These are phyloP conservation scores for Aquatica leii DNA, from an alignment of 2,888 invertebrate species.

Conservation along the genomic window DNA sequence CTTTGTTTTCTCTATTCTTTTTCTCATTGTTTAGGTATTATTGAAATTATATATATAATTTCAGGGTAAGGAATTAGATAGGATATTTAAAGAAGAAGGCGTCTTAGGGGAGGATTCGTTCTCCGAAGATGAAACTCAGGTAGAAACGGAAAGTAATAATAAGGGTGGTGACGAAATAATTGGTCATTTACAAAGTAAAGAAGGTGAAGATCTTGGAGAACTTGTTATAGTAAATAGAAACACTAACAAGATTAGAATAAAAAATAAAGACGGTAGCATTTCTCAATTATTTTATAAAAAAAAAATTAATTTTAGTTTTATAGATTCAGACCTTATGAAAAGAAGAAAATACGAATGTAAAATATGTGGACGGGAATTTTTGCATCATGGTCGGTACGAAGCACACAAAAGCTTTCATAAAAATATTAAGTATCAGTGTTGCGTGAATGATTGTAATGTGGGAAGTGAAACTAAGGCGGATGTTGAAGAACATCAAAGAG, in stretches of 20 bases:
- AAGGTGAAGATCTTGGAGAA: constrained; percentile 68
- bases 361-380: constrained; percentile 63
- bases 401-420: constrained; percentile 70
- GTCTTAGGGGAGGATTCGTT: constrained; percentile 70
- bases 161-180: constrained; percentile 64
- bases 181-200: constrained; percentile 71
- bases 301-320: neutral
- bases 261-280: constrained; percentile 37
- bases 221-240: constrained; percentile 67
- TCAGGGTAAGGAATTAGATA: constrained; percentile 79
- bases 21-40: too few relatives aligned
- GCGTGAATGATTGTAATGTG: constrained; percentile 43
- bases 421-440: constrained; percentile 68
- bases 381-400: constrained; percentile 62
- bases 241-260: constrained; percentile 39
- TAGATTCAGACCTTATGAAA: neutral
- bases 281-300: neutral
- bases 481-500: constrained; percentile 67
- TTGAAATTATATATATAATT: constrained; percentile 60
- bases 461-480: constrained; percentile 61
- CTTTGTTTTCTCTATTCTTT: too few relatives aligned
- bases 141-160: constrained; percentile 44
- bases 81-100: constrained; percentile 76
- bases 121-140: constrained; percentile 58
- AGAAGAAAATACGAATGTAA: constrained; percentile 62